Percentiles rank a stretch among this genome's conserved stretches.
Conservation (phyloP, 2,888 invertebrate genomes). For the Himalopsyche anomala region DNA sequence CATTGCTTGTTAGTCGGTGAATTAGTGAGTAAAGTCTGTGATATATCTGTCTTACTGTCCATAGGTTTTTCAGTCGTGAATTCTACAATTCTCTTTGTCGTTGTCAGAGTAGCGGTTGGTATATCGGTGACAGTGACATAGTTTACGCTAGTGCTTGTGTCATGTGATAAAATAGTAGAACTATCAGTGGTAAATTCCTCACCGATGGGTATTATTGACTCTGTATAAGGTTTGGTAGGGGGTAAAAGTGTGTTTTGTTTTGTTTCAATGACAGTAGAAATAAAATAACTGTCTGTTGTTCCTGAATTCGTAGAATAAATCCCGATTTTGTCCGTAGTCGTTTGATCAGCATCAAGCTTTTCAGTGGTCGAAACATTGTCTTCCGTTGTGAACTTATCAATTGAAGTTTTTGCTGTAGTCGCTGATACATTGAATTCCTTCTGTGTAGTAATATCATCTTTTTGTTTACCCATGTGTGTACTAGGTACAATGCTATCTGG, state of each 20-base stretch:
- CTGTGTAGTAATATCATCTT: background rate
- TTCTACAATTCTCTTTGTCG: slow-evolving; percentile 27
- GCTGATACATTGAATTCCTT: background rate
- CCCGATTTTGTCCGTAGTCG: background rate
- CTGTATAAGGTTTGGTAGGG: background rate
- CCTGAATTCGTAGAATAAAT: background rate
- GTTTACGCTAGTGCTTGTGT: background rate
- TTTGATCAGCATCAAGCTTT: background rate
- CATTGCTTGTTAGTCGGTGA: slow-evolving; percentile 73
- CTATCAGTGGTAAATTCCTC: background rate
- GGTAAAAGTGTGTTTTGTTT: slow-evolving; percentile 1
- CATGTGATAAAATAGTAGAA: slow-evolving; percentile 25
- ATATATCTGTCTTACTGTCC: slow-evolving; percentile 43
- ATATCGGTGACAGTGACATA: slow-evolving; percentile 1
- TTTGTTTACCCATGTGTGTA: background rate
- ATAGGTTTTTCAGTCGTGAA: slow-evolving; percentile 37
- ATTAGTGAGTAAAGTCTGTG: slow-evolving; percentile 63
- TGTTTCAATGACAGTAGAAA: background rate
- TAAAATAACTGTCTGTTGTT: background rate
- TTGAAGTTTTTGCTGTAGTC: background rate
- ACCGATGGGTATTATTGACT: background rate
- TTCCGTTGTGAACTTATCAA: background rate
- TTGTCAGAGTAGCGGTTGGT: slow-evolving; percentile 6
- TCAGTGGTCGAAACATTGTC: background rate
- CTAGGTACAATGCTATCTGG: background rate